Evolutionary conservation across 2,113 vertebrate species (phyloP), one percentile per base, ranked within the genome.

Genomic region (Carassius auratus): DNA sequence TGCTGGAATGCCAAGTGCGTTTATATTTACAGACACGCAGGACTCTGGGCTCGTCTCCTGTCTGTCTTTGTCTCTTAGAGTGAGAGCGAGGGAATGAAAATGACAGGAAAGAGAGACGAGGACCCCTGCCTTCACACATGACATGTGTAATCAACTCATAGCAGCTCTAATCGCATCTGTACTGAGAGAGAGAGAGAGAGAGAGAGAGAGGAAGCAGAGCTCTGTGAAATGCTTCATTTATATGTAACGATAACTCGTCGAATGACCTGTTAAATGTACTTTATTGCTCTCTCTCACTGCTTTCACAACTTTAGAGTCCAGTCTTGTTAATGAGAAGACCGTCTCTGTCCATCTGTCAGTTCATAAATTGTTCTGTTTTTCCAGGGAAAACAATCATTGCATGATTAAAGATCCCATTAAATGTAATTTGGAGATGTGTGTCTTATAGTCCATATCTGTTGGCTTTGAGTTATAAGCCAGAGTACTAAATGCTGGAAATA

Each of bases 21-120:
- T 23, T 10, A 2, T 12, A 62, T 62, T 23, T 62, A 62, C 4
- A 23, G n/a, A 62, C 9, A 19, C 61, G 0, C 62, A 33, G 2
- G 6, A 17, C 26, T 17, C 64, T 68, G 30, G 14, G 64, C 14
- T 68, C 0, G 3, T 68, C 64, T 33, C 64, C 42, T 23, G 36
- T n/a, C 38, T 45, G 71, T 42, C 68, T 48, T 9, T 74, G 45
- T 59, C 38, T 73, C 42, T 74, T 38, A 23, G 21, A 23, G 21
- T 74, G 21, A 23, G 38, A 48, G 23, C 33, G 55, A 64, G 38
- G 57, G 59, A 76, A 76, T 84, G 19, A 48, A 84, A 42, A 52
- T 84, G 71, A 84, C 71, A 84, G 69, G 52, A 74, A 84, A 23
- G 61, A 74, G 38, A 74, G 71, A 14, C 21, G 21, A 45, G 71